Evolutionary conservation across 2,113 vertebrate genomes (phyloP), one percentile per base, ranked within the genome.

Genomic region (Ivindomyrus marchei): DNA sequence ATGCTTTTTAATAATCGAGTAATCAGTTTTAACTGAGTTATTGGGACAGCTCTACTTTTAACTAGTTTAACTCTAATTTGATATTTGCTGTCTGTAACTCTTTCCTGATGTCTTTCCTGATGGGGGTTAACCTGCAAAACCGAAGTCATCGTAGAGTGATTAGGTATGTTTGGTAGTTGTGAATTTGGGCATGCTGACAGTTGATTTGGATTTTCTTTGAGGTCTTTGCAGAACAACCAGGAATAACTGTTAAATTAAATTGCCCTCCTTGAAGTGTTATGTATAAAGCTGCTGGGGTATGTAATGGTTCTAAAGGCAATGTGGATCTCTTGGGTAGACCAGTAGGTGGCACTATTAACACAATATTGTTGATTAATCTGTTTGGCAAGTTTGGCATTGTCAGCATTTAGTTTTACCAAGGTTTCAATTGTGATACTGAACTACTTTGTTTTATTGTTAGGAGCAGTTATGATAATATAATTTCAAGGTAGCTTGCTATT

Each of bases 291-390:
- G 39, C 77, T 83, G 39, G 13, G 15, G 15, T 39, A 45, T 21
- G 77, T 83, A 70, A 19, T 21, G 39, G 39, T 45, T 9, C 31
- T 42, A 5, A 45, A 83, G 13, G 39, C 8, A 83, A 17, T 19
- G 31, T 39, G 42, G 21, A 83, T 83, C 36, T 83, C 42, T 42
- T 83, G 47, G 6, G 49, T 27, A 50, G 85, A 52, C 45, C 85
- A 87, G 31, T 53, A 87, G 85, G 50, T 87, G 85, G 85, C 49
- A n/a, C 50, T 39, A 17, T 87, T 87, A 56, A 53, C 50, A 87
- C 85, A 56, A 6, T 36, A 87, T n/a, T 31, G 39, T 19, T 47
- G 45, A 84, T 46, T 0, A 19, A 19, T 47, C 45, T 47, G 45
- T 21, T 24, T 2, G 39, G 42, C 46, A 84, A 45, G 42, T 84